Conservation (phyloP, 2,888 invertebrate genomes). For the Strigamia maritima region DNA sequence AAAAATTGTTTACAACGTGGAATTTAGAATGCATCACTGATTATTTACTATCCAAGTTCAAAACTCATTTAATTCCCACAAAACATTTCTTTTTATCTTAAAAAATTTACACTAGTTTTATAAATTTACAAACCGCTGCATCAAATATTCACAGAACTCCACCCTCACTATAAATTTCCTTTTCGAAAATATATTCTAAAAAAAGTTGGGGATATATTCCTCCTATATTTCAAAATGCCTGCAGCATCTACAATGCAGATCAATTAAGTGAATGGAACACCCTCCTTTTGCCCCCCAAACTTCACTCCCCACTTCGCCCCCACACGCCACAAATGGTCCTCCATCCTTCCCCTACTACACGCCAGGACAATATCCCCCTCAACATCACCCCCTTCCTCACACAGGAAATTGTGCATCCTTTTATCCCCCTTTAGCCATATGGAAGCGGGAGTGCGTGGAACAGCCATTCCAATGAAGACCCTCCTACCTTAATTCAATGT, state of each 20-base stretch:
- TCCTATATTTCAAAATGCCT: constrained; percentile 18
- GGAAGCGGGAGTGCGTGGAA: constrained; percentile 19
- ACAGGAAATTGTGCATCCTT: constrained; percentile 23
- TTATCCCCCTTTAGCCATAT: constrained; percentile 16
- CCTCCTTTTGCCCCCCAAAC: neutral
- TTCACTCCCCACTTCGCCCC: neutral
- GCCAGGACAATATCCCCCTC: constrained; percentile 5
- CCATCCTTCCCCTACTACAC: constrained; percentile 7
- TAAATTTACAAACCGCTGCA: neutral
- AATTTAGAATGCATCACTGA: no score
- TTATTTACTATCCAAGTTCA: neutral
- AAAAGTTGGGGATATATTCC: neutral
- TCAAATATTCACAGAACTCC: neutral
- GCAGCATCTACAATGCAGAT: constrained; percentile 20
- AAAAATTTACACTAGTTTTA: neutral
- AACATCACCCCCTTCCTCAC: neutral
- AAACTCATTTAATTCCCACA: neutral
- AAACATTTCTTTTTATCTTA: neutral
- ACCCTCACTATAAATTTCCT: constrained; percentile 7
- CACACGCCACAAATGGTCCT: constrained; percentile 16
- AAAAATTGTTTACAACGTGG: no score
- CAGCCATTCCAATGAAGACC: constrained; percentile 23
- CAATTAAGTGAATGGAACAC: constrained; percentile 15
- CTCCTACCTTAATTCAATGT: constrained; percentile 19
- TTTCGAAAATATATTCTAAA: neutral